Percentiles rank a stretch among this genome's conserved stretches.
These are phyloP conservation scores for Pristionchus fissidentatus DNA, from an alignment of 2,888 invertebrate species.

Conservation along the genomic window DNA sequence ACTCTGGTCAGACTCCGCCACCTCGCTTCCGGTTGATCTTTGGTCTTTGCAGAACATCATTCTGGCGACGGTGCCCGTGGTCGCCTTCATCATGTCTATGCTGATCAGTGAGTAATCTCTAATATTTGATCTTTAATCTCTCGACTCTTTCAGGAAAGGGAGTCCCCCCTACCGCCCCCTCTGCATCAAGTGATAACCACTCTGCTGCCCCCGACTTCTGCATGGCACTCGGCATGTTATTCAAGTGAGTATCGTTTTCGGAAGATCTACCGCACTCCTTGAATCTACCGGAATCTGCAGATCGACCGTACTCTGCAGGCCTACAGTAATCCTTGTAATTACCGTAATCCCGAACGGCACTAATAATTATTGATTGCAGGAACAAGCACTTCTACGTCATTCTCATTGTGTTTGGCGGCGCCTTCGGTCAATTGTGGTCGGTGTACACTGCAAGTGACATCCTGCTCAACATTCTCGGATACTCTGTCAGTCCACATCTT, in stretches of 20 bases:
- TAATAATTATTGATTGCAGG: too few species aligned
- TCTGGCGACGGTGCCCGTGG: constrained; percentile 4
- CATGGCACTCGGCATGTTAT: constrained; percentile 50
- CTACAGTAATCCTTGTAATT: not conserved
- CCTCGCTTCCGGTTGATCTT: constrained; percentile 3
- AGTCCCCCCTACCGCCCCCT: constrained; percentile 71
- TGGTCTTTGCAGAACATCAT: constrained; percentile 7
- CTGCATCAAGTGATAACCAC: constrained; percentile 66
- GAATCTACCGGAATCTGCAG: too few species aligned
- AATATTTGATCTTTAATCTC: not conserved
- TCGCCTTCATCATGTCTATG: constrained; percentile 37
- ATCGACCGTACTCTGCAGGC: too few species aligned
- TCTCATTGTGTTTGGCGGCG: constrained; percentile 67
- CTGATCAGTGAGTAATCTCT: constrained; percentile 6
- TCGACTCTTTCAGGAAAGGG: constrained; percentile 54
- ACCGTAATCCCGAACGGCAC: not conserved
- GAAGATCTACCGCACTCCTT: not conserved
- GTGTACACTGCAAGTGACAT: constrained; percentile 58
- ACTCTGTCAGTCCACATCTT: constrained; percentile 46
- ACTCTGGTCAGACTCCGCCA: constrained; percentile 43
- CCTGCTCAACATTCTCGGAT: constrained; percentile 53
- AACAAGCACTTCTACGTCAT: constrained; percentile 63
- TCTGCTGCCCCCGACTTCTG: constrained; percentile 39
- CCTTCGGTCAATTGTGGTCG: constrained; percentile 66
- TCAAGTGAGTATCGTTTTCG: not conserved